phyloP scores from a whole-genome alignment of 64 coral and sea anemone species.

The Porites lutea region DNA sequence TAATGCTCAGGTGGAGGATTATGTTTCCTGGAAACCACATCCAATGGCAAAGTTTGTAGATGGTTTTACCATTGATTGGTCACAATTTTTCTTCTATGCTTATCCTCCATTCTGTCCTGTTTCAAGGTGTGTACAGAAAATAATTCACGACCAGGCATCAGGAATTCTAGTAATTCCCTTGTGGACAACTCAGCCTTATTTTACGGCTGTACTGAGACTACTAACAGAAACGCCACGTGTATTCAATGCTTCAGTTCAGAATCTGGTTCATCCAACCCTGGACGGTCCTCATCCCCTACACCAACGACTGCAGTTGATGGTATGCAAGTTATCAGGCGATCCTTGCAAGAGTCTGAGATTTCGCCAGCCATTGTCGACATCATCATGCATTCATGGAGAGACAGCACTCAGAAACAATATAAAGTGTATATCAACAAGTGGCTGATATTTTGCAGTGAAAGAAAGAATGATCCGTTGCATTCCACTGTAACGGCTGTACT shows the following conservation, averaged over 20 bases:
- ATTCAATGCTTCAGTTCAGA: slow-evolving; percentile 8
- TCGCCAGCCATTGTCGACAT: not conserved
- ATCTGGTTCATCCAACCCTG: not conserved
- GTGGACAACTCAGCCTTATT: slow-evolving; percentile 36
- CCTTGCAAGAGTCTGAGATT: slow-evolving; percentile 2
- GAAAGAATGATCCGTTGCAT: slow-evolving; percentile 41
- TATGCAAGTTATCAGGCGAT: slow-evolving; percentile 68
- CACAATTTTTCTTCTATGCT: slow-evolving; percentile 40
- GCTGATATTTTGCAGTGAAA: slow-evolving; percentile 50
- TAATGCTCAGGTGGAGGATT: not conserved
- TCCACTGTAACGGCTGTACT: not conserved
- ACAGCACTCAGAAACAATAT: not conserved
- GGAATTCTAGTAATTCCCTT: slow-evolving; percentile 33
- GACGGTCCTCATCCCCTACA: slow-evolving; percentile 1
- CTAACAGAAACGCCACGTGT: not conserved
- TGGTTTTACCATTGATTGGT: slow-evolving; percentile 61
- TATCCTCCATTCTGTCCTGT: slow-evolving; percentile 67
- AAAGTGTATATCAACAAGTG: slow-evolving; percentile 38
- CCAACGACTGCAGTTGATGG: slow-evolving; percentile 2
- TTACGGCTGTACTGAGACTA: slow-evolving; percentile 4
- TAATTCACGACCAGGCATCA: slow-evolving; percentile 32
- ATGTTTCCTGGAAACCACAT: not conserved
- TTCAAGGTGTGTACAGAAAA: slow-evolving; percentile 57
- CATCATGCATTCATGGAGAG: slow-evolving; percentile 26
- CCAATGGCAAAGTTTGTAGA: slow-evolving; percentile 48